Evolutionary conservation across 2,888 invertebrate genomes (phyloP).

Genomic region (Nemoura dubitans): DNA sequence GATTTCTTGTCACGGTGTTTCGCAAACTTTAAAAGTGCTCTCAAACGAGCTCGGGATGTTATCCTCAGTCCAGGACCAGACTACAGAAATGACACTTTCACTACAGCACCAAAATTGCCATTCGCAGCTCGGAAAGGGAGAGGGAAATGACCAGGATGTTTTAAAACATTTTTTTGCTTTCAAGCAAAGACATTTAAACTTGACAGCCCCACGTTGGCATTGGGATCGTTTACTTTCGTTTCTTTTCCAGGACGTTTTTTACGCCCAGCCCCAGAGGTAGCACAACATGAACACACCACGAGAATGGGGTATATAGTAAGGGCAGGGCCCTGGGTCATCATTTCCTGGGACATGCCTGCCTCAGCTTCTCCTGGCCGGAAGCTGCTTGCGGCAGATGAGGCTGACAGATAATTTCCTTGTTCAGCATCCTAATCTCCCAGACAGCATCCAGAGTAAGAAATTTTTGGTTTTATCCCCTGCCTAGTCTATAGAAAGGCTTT

Average conservation of each 20-base stretch:
- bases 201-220: too few relatives aligned
- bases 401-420: constrained; percentile 2
- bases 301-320: background rate
- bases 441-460: background rate
- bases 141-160: background rate
- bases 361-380: background rate
- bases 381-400: background rate
- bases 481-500: background rate
- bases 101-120: background rate
- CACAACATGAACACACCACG: background rate
- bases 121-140: background rate
- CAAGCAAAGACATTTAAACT: background rate
- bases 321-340: background rate
- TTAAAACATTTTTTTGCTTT: background rate
- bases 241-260: background rate
- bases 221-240: background rate
- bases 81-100: too few relatives aligned
- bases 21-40: too few relatives aligned
- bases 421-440: background rate
- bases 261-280: background rate
- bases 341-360: background rate
- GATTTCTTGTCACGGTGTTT: too few relatives aligned
- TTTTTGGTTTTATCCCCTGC: background rate
- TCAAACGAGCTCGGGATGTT: too few relatives aligned
- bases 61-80: too few relatives aligned